Percentiles rank a stretch among this genome's conserved stretches.
These are phyloP conservation scores for Cercopithecus mona DNA, from an alignment of 2,113 vertebrate genomes.

Conservation along the genomic window DNA sequence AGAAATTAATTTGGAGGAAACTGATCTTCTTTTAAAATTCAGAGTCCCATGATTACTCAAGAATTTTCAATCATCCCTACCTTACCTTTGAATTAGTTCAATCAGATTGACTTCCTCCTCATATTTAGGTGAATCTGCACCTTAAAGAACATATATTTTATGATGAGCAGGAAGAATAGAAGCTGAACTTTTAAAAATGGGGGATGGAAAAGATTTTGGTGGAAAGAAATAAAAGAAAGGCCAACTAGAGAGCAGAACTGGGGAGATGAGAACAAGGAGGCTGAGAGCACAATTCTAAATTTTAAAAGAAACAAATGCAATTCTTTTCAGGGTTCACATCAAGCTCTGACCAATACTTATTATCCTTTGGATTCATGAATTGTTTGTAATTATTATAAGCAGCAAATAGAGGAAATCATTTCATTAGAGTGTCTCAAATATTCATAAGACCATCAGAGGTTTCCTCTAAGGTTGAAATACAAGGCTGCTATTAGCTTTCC, in stretches of 20 bases:
- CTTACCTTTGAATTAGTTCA: slow-evolving; percentile 19
- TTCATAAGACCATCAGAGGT: not conserved
- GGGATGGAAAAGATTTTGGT: not conserved
- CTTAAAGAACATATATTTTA: not conserved
- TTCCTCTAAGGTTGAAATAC: slow-evolving; percentile 1
- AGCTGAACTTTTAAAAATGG: not conserved
- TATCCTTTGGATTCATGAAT: not conserved
- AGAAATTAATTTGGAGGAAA: slow-evolving; percentile 11
- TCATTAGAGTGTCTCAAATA: slow-evolving; percentile 27
- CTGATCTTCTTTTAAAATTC: slow-evolving; percentile 9
- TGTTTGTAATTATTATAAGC: slow-evolving; percentile 33
- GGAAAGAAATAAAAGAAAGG: not conserved
- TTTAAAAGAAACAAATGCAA: not conserved
- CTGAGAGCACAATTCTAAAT: not conserved
- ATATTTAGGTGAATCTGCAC: not conserved
- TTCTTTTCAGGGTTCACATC: not conserved
- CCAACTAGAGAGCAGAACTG: not conserved
- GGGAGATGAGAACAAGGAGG: not conserved
- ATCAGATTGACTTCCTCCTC: not conserved
- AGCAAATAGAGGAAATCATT: not conserved
- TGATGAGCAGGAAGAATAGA: not conserved
- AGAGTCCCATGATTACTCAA: not conserved
- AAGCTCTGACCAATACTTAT: not conserved
- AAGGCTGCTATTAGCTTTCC: not conserved
- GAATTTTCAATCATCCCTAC: not conserved